Evolutionary conservation across 2,113 vertebrate genomes (phyloP).

Genomic region (Drymodes brunneopygia): DNA sequence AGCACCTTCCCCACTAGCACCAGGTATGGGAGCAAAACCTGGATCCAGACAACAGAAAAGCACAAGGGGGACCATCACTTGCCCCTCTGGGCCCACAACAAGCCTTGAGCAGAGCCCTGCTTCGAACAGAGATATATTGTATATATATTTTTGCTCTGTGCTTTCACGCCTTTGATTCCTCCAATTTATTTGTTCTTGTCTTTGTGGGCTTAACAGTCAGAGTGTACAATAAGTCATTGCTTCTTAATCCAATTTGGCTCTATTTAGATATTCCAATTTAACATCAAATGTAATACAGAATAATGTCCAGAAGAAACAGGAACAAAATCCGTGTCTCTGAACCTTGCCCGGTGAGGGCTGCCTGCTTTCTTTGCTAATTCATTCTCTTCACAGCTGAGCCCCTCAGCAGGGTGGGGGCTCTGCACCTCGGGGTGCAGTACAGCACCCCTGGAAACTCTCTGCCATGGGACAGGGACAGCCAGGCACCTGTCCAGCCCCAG

Average conservation of each 20-base stretch:
- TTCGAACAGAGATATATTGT: not conserved
- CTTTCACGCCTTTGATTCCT: constrained; percentile 26
- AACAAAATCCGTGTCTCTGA: not conserved
- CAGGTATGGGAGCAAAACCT: rapidly evolving
- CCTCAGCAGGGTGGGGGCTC: not conserved
- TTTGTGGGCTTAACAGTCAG: constrained; percentile 24
- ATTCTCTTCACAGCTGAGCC: not conserved
- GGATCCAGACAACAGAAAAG: rapidly evolving
- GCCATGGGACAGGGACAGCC: rapidly evolving
- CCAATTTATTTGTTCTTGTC: constrained; percentile 47
- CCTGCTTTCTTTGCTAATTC: not conserved
- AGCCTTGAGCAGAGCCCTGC: not conserved
- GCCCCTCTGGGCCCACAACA: not conserved
- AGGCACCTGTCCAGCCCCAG: rapidly evolving
- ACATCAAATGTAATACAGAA: constrained; percentile 1
- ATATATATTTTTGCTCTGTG: not conserved
- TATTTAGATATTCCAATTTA: constrained; percentile 33
- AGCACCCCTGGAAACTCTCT: not conserved
- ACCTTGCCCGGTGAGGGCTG: not conserved
- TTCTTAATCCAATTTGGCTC: constrained; percentile 49
- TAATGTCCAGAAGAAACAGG: not conserved
- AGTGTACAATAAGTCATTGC: constrained; percentile 29
- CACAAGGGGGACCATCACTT: not conserved
- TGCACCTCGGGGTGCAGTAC: too few species aligned
- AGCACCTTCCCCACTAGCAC: rapidly evolving